Conservation (phyloP, 2,113 vertebrate species). For the Raja brachyura region DNA sequence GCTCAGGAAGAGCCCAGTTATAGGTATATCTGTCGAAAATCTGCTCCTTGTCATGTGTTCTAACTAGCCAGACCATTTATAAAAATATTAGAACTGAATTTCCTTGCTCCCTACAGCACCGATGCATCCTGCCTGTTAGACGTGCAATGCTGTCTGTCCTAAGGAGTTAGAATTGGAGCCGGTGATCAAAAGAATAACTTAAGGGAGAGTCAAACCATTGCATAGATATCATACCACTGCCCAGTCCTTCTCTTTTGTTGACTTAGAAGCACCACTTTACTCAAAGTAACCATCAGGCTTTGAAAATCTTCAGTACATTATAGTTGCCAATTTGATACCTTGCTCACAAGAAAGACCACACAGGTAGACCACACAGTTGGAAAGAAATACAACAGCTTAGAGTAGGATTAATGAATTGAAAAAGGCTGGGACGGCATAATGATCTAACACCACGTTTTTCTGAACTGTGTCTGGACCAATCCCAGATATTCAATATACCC, state of each 20-base stretch:
- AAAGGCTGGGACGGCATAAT: neutral
- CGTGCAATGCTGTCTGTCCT: neutral
- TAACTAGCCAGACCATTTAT: neutral
- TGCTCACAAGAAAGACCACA: neutral
- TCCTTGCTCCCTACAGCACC: neutral
- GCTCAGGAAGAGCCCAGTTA: no score
- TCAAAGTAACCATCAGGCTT: neutral
- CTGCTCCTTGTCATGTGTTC: neutral
- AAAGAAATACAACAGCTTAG: neutral
- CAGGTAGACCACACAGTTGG: neutral
- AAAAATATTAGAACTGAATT: neutral
- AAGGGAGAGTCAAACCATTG: neutral
- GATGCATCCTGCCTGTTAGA: neutral
- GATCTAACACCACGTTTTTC: neutral
- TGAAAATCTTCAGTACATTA: neutral
- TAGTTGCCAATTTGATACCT: neutral
- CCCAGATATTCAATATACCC: neutral
- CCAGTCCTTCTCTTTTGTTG: neutral
- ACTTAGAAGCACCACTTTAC: neutral
- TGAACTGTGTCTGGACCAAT: neutral
- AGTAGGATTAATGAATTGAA: neutral
- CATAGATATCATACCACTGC: neutral
- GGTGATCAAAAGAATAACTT: neutral
- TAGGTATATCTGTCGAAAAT: no score
- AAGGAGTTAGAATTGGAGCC: neutral